A percentile compares a stretch with the other conserved stretches of the same genome.
Conservation (phyloP, 2,797 vertebrate genomes). For the Momotus momota region DNA sequence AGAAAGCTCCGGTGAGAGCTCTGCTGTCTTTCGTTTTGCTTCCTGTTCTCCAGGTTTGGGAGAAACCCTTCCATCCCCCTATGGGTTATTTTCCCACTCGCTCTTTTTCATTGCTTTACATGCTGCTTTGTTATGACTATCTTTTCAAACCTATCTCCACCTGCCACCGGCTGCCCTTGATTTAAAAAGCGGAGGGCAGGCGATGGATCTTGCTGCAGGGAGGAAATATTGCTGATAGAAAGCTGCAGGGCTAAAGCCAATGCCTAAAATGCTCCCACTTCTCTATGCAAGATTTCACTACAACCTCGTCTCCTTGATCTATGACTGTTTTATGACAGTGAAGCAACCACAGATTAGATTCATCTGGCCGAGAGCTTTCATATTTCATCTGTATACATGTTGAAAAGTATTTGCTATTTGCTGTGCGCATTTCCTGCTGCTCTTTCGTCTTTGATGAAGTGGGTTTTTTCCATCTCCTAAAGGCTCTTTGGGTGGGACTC, state of each 20-base stretch:
- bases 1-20: neutral
- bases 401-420: constrained; percentile 32
- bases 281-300: constrained; percentile 26
- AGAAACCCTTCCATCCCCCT: neutral
- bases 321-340: constrained; percentile 53
- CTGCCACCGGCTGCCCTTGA: constrained; percentile 20
- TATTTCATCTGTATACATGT: constrained; percentile 52
- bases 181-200: constrained; percentile 24
- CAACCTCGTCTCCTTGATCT: constrained; percentile 48
- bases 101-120: constrained; percentile 33
- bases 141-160: constrained; percentile 41
- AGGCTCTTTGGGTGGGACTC: neutral
- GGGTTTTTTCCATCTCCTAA: neutral
- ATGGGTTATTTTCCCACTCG: neutral
- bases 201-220: neutral
- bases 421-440: neutral
- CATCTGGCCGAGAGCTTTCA: constrained; percentile 54
- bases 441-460: constrained; percentile 27
- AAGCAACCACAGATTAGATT: constrained; percentile 62
- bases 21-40: neutral
- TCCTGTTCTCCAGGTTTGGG: neutral
- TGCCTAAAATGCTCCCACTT: constrained; percentile 31
- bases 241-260: constrained; percentile 28
- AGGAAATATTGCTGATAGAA: constrained; percentile 41
- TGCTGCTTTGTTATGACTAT: constrained; percentile 25